These are phyloP conservation scores for Macaria liturata DNA, from an alignment of 2,888 invertebrate genomes.

Conservation along the genomic window DNA sequence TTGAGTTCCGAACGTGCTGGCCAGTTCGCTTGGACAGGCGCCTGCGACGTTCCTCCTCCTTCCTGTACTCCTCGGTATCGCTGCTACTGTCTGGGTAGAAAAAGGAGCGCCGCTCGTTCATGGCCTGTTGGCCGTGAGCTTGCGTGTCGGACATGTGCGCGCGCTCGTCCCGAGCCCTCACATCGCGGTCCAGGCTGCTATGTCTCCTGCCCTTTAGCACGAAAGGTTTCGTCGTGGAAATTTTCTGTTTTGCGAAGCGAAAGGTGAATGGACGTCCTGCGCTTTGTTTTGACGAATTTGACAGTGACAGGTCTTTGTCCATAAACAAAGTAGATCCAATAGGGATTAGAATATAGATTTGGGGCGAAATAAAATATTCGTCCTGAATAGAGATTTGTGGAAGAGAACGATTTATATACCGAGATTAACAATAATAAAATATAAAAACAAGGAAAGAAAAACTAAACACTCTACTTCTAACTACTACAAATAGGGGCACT, in stretches of 20 bases:
- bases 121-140: constrained; percentile 67
- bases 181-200: constrained; percentile 65
- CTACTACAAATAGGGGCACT: no score
- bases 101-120: constrained; percentile 68
- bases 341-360: no score
- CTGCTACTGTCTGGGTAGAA: constrained; percentile 89
- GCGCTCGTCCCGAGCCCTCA: constrained; percentile 68
- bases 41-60: constrained; percentile 87
- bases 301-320: constrained; percentile 1
- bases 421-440: no score
- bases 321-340: background rate
- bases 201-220: constrained; percentile 42
- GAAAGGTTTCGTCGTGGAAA: constrained; percentile 30
- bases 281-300: constrained; percentile 1
- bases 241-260: constrained; percentile 25
- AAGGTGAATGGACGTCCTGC: background rate
- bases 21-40: constrained; percentile 72
- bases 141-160: constrained; percentile 73
- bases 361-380: no score
- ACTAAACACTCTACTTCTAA: no score
- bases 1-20: constrained; percentile 55
- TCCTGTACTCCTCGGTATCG: constrained; percentile 92
- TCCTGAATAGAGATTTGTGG: no score
- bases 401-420: no score
- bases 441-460: no score